Evolutionary conservation across 2,888 invertebrate species (phyloP), one percentile per base, ranked within the genome.

Genomic region (Lycophotia porphyrea): DNA sequence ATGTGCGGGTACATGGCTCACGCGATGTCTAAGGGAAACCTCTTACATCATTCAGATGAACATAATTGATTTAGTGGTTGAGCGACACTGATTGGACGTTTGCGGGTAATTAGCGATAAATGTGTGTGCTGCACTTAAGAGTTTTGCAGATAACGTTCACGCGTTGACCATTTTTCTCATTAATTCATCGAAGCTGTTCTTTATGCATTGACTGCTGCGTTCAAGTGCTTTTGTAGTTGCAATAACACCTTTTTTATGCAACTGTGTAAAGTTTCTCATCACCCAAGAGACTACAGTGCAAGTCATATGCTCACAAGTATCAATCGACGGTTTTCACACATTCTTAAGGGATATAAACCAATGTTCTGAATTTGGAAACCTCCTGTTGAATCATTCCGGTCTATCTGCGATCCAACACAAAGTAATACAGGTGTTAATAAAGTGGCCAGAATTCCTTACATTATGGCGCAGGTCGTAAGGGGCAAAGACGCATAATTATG

Each of bases 21-120:
- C 77, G 85, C 85, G 64, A 85, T 64, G 49, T 63, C 66, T 58
- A 72, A 84, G 81, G 78, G 71, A 83, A 80, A 81, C 74, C 63
- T 80, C 70, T 78, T 82, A 77, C 73, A 80, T 81, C 86, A 85
- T 66, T 61, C 71, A 58, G 82, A 55, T 71, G 49, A 73, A 68
- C 70, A 71, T 80, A 71, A 81, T 81, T 79, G 63, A 81, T 81
- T 83, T 73, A 82, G n/a, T 71, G 60, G 39, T 55, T 64, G 42
- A 27, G 27, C 36, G 39, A 65, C 60, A n/a, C 60, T 67, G 36
- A 71, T 74, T 71, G 63, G 58, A 64, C 47, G 65, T 71, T 68
- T 76, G 76, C n/a, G n/a, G 42, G 71, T 75, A 84, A 61, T 84
- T 80, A 66, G 21, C 49, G 52, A 67, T 44, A 52, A 76, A 65